Conservation (phyloP, 2,888 invertebrate genomes). For the Campoletis raptor region DNA sequence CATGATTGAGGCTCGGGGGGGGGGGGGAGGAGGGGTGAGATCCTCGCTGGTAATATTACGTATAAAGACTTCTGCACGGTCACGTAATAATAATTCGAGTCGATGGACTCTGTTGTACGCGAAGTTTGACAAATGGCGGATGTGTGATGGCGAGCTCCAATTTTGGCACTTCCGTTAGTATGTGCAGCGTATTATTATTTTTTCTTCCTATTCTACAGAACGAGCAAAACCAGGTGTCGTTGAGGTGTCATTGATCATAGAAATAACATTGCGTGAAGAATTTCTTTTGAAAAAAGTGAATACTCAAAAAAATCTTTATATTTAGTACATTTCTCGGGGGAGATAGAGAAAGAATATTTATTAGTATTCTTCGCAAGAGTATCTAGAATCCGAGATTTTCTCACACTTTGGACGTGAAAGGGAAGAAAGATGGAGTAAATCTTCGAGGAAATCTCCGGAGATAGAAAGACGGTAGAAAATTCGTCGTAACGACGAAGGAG, state of each 20-base stretch:
- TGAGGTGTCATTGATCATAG: background rate
- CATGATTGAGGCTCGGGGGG: background rate
- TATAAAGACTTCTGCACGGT: constrained; percentile 54
- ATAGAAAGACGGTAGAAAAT: constrained; percentile 45
- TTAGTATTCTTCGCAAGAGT: background rate
- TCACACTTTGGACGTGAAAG: constrained; percentile 16
- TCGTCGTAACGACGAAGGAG: constrained; percentile 30
- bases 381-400: constrained; percentile 17
- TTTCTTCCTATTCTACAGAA: background rate
- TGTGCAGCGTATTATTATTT: constrained; percentile 37
- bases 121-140: constrained; percentile 16
- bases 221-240: background rate
- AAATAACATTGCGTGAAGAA: background rate
- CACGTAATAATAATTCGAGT: constrained; percentile 67
- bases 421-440: constrained; percentile 6
- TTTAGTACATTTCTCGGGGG: background rate
- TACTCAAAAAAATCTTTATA: background rate
- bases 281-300: background rate
- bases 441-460: constrained; percentile 36
- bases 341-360: background rate
- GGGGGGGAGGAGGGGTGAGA: background rate
- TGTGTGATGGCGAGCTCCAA: background rate
- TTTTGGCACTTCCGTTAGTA: constrained; percentile 2
- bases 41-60: constrained; percentile 58
- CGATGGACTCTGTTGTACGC: constrained; percentile 42